Conservation (phyloP, 92 coral and sea anemone species). For the Anthopleura xanthogrammica region DNA sequence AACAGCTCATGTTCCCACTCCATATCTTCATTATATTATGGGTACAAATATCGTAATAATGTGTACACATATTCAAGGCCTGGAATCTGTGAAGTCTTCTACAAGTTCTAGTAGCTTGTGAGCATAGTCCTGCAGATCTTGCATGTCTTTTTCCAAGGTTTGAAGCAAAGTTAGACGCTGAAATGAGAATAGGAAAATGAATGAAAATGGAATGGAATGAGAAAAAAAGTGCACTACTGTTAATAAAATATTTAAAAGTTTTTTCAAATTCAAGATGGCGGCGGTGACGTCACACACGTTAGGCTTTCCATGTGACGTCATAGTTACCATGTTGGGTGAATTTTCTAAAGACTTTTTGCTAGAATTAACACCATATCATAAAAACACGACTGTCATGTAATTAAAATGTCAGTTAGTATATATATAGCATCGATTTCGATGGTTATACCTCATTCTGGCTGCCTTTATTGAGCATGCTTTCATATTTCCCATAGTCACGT, state of each 20-base stretch:
- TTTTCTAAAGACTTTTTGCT: too few relatives aligned
- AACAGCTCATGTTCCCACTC: neutral
- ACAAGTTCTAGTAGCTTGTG: slow-evolving; percentile 87
- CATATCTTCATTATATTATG: neutral
- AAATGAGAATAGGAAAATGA: neutral
- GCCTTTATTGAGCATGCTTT: slow-evolving; percentile 56
- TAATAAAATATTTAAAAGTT: too few relatives aligned
- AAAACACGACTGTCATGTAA: too few relatives aligned
- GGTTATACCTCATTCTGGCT: slow-evolving; percentile 68
- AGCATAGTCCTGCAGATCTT: slow-evolving; percentile 74
- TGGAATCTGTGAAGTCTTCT: slow-evolving; percentile 81
- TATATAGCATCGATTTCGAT: neutral
- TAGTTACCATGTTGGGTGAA: too few relatives aligned
- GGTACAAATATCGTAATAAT: neutral
- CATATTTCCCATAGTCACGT: slow-evolving; percentile 53
- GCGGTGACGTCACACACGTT: too few relatives aligned
- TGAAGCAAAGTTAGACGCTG: slow-evolving; percentile 78
- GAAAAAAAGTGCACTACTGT: neutral
- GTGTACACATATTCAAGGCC: slow-evolving; percentile 22
- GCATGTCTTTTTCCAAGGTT: slow-evolving; percentile 76
- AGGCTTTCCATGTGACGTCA: too few relatives aligned
- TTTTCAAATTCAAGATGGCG: too few relatives aligned
- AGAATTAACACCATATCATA: neutral
- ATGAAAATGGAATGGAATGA: neutral
- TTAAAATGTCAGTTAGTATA: too few relatives aligned